Conservation (phyloP, 2,797 vertebrate species). For the Nasua narica region DNA sequence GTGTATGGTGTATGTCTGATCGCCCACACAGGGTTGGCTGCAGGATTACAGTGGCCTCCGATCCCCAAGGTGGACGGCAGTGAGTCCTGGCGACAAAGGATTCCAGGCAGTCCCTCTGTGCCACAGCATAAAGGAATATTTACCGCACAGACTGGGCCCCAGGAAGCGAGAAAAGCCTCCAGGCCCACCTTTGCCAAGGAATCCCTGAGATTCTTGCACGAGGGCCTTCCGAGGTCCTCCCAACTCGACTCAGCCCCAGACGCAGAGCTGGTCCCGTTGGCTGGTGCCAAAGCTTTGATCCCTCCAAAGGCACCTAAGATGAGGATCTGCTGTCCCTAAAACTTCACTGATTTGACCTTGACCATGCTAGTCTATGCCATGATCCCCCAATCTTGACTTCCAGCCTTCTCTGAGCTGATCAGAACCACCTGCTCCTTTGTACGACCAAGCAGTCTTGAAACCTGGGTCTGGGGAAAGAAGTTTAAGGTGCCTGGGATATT, state of each 20-base stretch:
- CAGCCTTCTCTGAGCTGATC: neutral
- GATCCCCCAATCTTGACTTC: neutral
- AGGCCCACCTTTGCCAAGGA: neutral
- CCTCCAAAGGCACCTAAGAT: neutral
- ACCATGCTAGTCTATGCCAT: neutral
- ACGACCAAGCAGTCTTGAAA: neutral
- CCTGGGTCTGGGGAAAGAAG: neutral
- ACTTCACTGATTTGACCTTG: neutral
- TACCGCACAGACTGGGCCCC: neutral
- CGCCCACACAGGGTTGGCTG: neutral
- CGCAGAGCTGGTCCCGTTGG: neutral
- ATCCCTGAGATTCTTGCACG: neutral
- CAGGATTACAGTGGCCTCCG: accelerated
- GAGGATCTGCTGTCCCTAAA: neutral
- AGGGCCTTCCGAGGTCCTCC: neutral
- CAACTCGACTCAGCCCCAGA: no score
- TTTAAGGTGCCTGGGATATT: neutral
- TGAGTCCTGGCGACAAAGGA: neutral
- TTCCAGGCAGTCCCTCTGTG: neutral
- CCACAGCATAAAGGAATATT: neutral
- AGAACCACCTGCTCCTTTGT: neutral
- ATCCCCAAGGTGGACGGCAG: neutral
- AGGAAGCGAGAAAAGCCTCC: neutral
- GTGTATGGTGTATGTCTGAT: neutral
- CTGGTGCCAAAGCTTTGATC: neutral